Evolutionary conservation across 35 echinoderm and acorn worm genomes (phyloP), one percentile per base, ranked within the genome.

Genomic region (Apostichopus californicus): DNA sequence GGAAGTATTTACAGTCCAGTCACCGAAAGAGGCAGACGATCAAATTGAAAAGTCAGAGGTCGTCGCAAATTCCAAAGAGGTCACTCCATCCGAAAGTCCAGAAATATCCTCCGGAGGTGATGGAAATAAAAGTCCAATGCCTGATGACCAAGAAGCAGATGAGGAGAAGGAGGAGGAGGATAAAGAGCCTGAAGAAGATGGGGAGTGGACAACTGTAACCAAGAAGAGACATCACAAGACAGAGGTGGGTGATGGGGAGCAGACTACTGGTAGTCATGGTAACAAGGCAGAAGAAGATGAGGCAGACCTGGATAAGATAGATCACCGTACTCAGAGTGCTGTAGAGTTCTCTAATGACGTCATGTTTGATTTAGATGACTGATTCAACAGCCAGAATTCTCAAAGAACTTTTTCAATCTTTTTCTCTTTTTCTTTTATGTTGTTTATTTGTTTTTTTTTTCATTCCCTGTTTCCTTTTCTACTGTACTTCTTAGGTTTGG

Each of bases 291-390:
- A 65, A 22, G 24, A 71, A 20, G 63, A 89, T 18, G 7, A 4
- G 13, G 61, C 14, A 9, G 23, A 79, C 12, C 68, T 90, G 4
- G 73, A 90, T 11, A 17, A 73, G 26, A 10, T 90, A 56, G 90
- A 98, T 86, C 96, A 98, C 78, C 83, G 73, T n/a, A 98, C 96
- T 21, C 82, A 87, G 52, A 94, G 94, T 90, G 92, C 92, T 78
- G 92, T 98, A 12, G 78, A 6, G 17, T 95, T 98, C 53, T 73
- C 90, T 46, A 98, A 98, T 78, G 52, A 94, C 21, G 87, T 98
- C 6, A 95, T 98, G 77, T 95, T 94, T 95, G 96, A 98, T 77
- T 90, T 98, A 54, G 96, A 98, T 94, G 94, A 98, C 26, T 94
- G 61, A 91, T 58, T 81, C 84, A 26, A 18, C 11, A 60, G 11